Evolutionary conservation across 1,140 invertebrate species (phyloP), one percentile per base, ranked within the genome.

Genomic region (Ceratina calcarata): DNA sequence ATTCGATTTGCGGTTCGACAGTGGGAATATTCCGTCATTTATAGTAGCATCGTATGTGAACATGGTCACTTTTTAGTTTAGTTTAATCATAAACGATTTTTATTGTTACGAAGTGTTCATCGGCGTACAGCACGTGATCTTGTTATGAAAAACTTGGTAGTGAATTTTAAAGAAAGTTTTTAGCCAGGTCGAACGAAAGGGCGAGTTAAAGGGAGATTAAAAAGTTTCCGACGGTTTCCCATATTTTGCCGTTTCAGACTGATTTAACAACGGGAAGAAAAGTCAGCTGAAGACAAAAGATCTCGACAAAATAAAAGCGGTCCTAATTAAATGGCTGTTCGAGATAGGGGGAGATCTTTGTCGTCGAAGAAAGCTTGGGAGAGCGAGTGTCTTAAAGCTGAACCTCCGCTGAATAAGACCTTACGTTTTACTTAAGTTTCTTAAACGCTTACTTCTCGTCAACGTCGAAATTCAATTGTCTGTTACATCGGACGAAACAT

Each of bases 301-400:
- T 67, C 81, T 78, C 69, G 86, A 82, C 71, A 82, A 86, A 89
- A 90, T 90, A 91, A 91, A 70, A 91, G 88, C 83, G 80, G 81
- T 88, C 86, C 85, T 92, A 92, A 93, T 93, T 92, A 91, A 91
- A 91, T 86, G 88, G 87, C 83, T 61, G 75, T 80, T 86, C 77
- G 72, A 66, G 73, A 82, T 74, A 72, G 64, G 78, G 78, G 75
- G 62, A 64, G 81, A 85, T 82, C 82, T 85, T 87, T 82, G 85
- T 82, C 78, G 53, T 70, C 18, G 78, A 75, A 78, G 78, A 65
- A 72, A 84, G 75, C 71, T 68, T 71, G 20, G 24, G 37, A 58
- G 37, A 58, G 65, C 45, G 62, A 60, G 76, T 67, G 49, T 73
- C 74, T 87, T 87, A 87, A 87, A 87, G 86, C 81, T 16, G 86